A percentile compares a stretch with the other conserved stretches of the same genome.
Conservation (phyloP, 2,113 vertebrate genomes). For the Laticauda colubrina region DNA sequence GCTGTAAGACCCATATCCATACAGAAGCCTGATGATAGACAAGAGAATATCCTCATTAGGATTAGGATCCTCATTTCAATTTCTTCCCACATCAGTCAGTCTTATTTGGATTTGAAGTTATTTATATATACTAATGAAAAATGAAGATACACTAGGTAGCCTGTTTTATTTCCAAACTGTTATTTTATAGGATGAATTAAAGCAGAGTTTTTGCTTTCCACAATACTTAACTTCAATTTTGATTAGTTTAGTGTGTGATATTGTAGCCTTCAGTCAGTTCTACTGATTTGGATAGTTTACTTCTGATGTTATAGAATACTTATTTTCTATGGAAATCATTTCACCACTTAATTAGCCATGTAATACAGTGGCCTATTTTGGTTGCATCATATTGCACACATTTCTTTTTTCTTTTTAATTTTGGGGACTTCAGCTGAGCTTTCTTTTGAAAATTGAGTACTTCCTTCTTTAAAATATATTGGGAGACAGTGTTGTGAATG, state of each 20-base stretch:
- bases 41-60: background rate
- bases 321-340: background rate
- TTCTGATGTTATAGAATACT: background rate
- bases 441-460: background rate
- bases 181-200: background rate
- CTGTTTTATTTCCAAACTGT: background rate
- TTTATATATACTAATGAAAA: background rate
- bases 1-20: too few relatives aligned
- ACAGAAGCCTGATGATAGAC: background rate
- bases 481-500: background rate
- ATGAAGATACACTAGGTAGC: background rate
- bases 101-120: background rate
- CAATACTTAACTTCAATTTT: background rate
- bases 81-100: background rate
- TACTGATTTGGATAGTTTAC: background rate
- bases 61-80: background rate
- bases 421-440: background rate
- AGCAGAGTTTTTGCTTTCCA: background rate
- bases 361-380: background rate
- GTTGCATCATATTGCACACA: background rate
- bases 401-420: background rate
- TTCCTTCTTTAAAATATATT: background rate
- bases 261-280: background rate
- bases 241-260: background rate
- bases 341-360: background rate